A percentile compares a stretch with the other conserved stretches of the same genome.
These are phyloP conservation scores for Trachelus iudaicus DNA, from an alignment of 2,888 invertebrate species.

Conservation along the genomic window DNA sequence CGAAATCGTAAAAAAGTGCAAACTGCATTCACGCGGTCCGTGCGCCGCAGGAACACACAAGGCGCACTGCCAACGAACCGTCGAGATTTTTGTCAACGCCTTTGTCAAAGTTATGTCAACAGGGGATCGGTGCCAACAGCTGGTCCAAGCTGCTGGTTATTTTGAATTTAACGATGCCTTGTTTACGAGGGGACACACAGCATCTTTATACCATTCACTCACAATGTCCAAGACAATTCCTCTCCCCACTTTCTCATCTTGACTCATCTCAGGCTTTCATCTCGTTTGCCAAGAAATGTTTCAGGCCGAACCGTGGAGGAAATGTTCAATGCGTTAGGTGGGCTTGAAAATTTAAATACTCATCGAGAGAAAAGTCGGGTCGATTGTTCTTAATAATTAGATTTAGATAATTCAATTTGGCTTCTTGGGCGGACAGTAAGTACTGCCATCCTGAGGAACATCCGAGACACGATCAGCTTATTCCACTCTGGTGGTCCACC, in stretches of 20 bases:
- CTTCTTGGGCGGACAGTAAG: constrained; percentile 31
- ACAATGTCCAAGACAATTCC: neutral
- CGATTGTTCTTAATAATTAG: constrained; percentile 42
- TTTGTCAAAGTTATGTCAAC: constrained; percentile 64
- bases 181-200: constrained; percentile 47
- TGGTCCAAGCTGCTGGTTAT: constrained; percentile 56
- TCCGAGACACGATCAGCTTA: constrained; percentile 59
- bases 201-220: neutral
- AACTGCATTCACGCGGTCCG: constrained; percentile 10
- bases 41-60: neutral
- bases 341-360: neutral
- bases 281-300: neutral
- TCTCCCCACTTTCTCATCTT: neutral
- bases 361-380: neutral
- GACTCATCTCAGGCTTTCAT: neutral
- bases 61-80: neutral
- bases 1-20: constrained; percentile 52
- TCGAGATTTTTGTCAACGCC: constrained; percentile 62
- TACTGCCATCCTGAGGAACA: constrained; percentile 31
- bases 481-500: constrained; percentile 55
- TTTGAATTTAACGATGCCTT: constrained; percentile 60
- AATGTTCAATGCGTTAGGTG: neutral
- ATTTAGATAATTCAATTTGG: constrained; percentile 42
- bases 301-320: neutral
- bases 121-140: constrained; percentile 57